A percentile compares a stretch with the other conserved stretches of the same genome.
Conservation (phyloP, 2,797 vertebrate genomes). For the Poecilia velifera region DNA sequence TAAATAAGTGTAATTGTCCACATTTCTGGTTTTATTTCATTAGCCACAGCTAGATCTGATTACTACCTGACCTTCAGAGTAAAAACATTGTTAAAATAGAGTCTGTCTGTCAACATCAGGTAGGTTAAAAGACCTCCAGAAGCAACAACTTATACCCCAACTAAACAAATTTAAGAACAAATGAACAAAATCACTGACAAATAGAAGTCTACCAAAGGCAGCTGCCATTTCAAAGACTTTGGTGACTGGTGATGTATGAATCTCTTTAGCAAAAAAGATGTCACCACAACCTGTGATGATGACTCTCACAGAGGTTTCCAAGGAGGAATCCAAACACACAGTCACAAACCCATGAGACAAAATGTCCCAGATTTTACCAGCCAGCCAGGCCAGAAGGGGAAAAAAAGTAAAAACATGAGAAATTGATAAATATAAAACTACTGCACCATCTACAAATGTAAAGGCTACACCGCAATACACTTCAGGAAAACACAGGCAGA, state of each 20-base stretch:
- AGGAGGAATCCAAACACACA: slow-evolving; percentile 47
- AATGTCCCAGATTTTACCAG: slow-evolving; percentile 59
- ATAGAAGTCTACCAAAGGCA: not conserved
- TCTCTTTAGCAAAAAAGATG: slow-evolving; percentile 33
- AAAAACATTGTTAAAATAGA: not conserved
- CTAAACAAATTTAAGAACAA: not conserved
- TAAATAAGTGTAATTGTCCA: not conserved
- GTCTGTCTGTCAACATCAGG: not conserved
- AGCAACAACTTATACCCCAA: not conserved
- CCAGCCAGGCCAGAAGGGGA: slow-evolving; percentile 22
- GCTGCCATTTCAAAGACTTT: too few relatives aligned
- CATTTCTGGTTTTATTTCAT: not conserved
- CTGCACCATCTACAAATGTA: not conserved
- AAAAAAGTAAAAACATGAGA: slow-evolving; percentile 9
- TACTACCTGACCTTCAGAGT: not conserved
- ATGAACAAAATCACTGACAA: not conserved
- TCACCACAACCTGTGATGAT: slow-evolving; percentile 48
- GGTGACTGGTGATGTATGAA: slow-evolving; percentile 1
- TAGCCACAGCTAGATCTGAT: not conserved
- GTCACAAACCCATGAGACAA: slow-evolving; percentile 54
- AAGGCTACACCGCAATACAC: not conserved
- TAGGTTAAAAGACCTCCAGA: not conserved
- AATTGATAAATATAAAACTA: not conserved
- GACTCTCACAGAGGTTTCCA: slow-evolving; percentile 52
- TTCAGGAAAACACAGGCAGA: not conserved